Evolutionary conservation across 2,113 vertebrate species (phyloP), one percentile per base, ranked within the genome.

Genomic region (Rhinolophus sinicus): DNA sequence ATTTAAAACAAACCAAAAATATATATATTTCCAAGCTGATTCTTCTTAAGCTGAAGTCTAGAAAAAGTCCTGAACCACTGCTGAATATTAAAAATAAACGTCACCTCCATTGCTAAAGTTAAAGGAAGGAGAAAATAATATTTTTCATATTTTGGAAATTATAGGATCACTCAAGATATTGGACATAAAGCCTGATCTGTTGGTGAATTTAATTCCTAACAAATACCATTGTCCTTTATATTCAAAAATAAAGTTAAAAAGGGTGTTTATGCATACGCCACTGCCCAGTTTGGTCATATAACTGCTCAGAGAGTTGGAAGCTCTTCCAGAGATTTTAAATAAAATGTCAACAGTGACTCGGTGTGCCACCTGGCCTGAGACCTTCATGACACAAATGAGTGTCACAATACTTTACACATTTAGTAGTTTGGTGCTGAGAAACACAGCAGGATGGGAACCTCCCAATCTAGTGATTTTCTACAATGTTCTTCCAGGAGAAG

Each of bases 161-260:
- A 80, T 1, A 26, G 73, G 13, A n/a, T 88, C 30, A 65, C 21
- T 81, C 6, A 33, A 70, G 30, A 40, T 50, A 50, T 5, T 72
- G 21, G 16, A 77, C 87, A 65, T 75, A 64, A 94, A 94, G 24
- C 5, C 44, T 90, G 33, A 90, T 78, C 56, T 83, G 62, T 52
- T 33, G n/a, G 22, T 83, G 33, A 80, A 88, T 65, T 86, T 86
- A 92, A 75, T 65, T 92, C 21, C 21, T 70, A 60, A 15, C 40
- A 90, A 92, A 87, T 47, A 56, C 0, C 2, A 1, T 54, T 89
- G 18, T 62, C 47, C 6, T 64, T 84, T 75, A 38, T 70, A 87
- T 44, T 92, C 0, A 90, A 69, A 96, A 47, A 26, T 35, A 44
- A 89, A 96, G 19, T 62, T 58, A 92, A 12, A 56, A 90, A 80